These are phyloP conservation scores for Alentia gelatinosa DNA, from an alignment of 2,888 invertebrate genomes.

Conservation along the genomic window DNA sequence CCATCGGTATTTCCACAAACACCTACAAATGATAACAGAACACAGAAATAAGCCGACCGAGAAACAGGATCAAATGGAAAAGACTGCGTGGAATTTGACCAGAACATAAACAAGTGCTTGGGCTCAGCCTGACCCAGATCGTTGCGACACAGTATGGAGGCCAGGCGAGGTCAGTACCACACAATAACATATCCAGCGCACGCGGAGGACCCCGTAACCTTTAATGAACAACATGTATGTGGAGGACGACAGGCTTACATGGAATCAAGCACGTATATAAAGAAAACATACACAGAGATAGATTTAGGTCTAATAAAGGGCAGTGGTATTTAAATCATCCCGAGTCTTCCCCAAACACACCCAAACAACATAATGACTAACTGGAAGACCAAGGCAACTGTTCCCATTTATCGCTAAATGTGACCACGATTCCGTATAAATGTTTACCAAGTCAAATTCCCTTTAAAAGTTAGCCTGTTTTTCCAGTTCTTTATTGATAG, in stretches of 20 bases:
- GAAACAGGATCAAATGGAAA: neutral
- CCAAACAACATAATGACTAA: too few species aligned
- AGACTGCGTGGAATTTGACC: constrained; percentile 11
- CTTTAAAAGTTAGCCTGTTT: too few species aligned
- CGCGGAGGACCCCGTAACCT: neutral
- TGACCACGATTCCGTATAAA: too few species aligned
- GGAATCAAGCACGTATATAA: neutral
- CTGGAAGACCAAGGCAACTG: too few species aligned
- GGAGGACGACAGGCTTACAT: neutral
- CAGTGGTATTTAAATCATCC: neutral
- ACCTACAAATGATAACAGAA: neutral
- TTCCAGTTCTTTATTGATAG: too few species aligned
- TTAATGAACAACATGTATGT: neutral
- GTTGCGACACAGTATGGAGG: neutral
- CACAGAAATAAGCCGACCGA: neutral
- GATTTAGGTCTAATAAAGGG: neutral
- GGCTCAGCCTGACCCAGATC: neutral
- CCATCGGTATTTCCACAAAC: too few species aligned
- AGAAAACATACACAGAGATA: neutral
- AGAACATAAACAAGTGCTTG: neutral
- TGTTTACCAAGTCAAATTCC: too few species aligned
- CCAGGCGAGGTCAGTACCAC: neutral
- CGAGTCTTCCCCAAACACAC: neutral
- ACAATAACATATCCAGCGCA: neutral
- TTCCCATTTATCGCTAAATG: too few species aligned